Conservation (phyloP, 2,888 invertebrate genomes). For the Polyommatus iphigenia region DNA sequence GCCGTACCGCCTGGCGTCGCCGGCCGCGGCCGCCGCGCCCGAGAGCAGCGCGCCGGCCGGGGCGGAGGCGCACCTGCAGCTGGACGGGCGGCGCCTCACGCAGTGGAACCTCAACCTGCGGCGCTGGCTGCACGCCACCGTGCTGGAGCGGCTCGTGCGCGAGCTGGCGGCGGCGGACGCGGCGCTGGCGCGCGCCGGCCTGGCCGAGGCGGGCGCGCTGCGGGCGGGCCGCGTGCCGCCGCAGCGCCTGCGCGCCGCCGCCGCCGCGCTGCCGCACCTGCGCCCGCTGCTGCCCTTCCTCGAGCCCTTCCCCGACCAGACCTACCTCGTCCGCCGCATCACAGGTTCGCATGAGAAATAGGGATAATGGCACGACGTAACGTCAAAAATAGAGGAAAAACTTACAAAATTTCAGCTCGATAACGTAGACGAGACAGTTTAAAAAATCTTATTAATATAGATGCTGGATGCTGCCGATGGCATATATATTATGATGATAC, state of each 20-base stretch:
- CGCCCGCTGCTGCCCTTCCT: conserved; percentile 83
- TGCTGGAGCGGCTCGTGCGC: conserved; percentile 85
- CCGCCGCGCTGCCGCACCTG: conserved; percentile 52
- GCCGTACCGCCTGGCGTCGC: conserved; percentile 80
- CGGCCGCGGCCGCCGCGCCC: conserved; percentile 46
- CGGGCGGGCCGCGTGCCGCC: conserved; percentile 48
- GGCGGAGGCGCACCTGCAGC: conserved; percentile 82
- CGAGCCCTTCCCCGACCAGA: conserved; percentile 89
- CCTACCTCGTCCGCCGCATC: conserved; percentile 90
- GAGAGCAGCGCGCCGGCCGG: conserved; percentile 55
- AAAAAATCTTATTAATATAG: too few relatives aligned
- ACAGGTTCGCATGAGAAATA: conserved; percentile 56
- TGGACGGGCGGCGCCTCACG: conserved; percentile 84
- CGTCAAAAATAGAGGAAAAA: too few relatives aligned
- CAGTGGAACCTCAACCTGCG: conserved; percentile 88
- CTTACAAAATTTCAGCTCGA: too few relatives aligned
- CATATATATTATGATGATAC: too few relatives aligned
- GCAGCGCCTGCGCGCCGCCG: conserved; percentile 77
- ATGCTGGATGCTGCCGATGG: too few relatives aligned
- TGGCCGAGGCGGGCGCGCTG: conserved; percentile 76
- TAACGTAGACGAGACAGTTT: too few relatives aligned
- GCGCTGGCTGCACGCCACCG: conserved; percentile 93
- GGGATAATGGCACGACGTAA: too few relatives aligned
- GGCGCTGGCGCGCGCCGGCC: conserved; percentile 84
- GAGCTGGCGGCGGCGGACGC: conserved; percentile 88